phyloP scores from a whole-genome alignment of 2,888 invertebrate species.

The Dolichopus griseipennis region DNA sequence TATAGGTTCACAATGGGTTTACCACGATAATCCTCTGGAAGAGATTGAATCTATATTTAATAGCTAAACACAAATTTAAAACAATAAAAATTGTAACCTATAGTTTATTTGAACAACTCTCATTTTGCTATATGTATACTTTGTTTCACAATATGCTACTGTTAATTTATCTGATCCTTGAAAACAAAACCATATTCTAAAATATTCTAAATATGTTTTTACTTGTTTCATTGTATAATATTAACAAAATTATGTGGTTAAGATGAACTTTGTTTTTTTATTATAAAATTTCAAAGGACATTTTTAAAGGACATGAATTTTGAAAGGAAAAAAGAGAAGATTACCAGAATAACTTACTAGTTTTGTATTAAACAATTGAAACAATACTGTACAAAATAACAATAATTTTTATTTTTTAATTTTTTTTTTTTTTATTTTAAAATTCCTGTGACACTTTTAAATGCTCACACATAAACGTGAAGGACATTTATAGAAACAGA shows the following conservation, averaged over 20 bases:
- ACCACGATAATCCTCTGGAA: too few relatives aligned
- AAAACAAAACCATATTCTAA: neutral
- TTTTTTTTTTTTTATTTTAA: neutral
- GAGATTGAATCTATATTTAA: too few relatives aligned
- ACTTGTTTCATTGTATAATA: neutral
- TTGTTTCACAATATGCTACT: neutral
- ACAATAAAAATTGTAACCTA: too few relatives aligned
- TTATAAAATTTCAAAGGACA: neutral
- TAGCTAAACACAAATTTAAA: too few relatives aligned
- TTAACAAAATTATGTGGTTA: neutral
- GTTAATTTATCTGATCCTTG: neutral
- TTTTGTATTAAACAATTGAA: neutral
- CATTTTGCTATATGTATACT: neutral
- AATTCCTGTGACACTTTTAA: neutral
- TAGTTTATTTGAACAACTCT: neutral
- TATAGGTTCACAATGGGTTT: too few relatives aligned
- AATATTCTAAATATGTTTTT: neutral
- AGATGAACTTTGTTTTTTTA: neutral
- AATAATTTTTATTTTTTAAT: neutral
- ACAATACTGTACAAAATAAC: neutral
- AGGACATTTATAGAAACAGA: too few relatives aligned
- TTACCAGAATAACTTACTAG: neutral
- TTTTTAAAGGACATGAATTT: neutral
- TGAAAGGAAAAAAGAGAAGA: neutral
- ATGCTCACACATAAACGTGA: too few relatives aligned